Base-by-base conservation (phyloP, 2,113 vertebrate species). In the Xenopus laevis region DNA sequence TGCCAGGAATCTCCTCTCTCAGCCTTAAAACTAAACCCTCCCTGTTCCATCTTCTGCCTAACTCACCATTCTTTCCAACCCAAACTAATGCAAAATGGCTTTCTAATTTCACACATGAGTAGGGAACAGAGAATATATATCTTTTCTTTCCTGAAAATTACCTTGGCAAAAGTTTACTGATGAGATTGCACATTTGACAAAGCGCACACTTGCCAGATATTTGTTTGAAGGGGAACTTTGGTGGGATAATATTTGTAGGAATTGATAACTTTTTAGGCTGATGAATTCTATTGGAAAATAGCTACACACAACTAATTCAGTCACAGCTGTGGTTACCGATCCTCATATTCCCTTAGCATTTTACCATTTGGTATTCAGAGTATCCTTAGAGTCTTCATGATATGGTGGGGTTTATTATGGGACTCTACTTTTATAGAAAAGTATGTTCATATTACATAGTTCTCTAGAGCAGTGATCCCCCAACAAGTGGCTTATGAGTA, bases 51-150 rank as follows among this genome's bases (percentile, higher is more conserved):
- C 65, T 75, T 47, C 79, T 79, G 78, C 33, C 59, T 55, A 80
- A 77, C 23, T 72, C 83, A 71, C 82, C 84, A 83, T 82, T 78
- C 78, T 85, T 52, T 71, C 59, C 72, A 78, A 55, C 74, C 78
- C 74, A 68, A 66, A 79, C 67, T 71, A 78, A 86, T 80, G 79
- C 0, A 61, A 84, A 82, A 84, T 59, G 72, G 68, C 76, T 80
- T 83, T 85, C 84, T 86, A 83, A 90, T 87, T 87, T 89, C 82
- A 89, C 86, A 82, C 70, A 72, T 85, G 82, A 85, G 77, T 66
- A 85, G 77, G 84, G 80, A 84, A 85, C 78, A 83, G 79, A 86
- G 84, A 81, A 65, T 81, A 85, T 86, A 81, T 81, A 67, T 78
- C 79, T 52, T 75, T 65, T 70, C 70, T 78, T 73, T 55, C 71